A percentile compares a stretch with the other conserved stretches of the same genome.
Evolutionary conservation across 92 coral and sea anemone species (phyloP).

Genomic region (Heliopora coerulea): DNA sequence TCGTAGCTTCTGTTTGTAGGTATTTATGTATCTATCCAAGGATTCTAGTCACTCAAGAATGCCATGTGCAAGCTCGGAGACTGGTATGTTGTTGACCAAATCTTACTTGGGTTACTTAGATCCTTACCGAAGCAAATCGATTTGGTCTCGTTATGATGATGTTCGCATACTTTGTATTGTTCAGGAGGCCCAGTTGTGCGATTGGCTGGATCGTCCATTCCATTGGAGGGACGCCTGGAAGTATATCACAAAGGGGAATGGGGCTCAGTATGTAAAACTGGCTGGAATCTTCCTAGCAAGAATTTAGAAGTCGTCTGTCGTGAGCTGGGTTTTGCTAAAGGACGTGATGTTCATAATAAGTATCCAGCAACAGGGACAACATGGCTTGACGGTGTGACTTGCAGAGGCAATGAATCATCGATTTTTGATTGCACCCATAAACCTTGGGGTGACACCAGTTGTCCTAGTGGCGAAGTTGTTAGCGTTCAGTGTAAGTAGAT

Average conservation of each 20-base stretch:
- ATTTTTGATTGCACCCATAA: conserved; percentile 11
- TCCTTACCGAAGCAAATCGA: no score
- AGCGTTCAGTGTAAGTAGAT: conserved; percentile 19
- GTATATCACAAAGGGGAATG: conserved; percentile 31
- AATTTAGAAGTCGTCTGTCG: conserved; percentile 32
- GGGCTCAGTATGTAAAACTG: conserved; percentile 30
- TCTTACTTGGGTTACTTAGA: no score
- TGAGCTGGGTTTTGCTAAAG: conserved; percentile 26
- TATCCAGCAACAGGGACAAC: conserved; percentile 21
- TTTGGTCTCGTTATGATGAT: no score
- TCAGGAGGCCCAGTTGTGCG: conserved; percentile 14
- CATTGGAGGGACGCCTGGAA: conserved; percentile 34
- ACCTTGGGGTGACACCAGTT: conserved; percentile 11
- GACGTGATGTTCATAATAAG: conserved; percentile 6
- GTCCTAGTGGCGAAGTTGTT: conserved; percentile 23
- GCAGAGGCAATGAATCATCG: conserved; percentile 23
- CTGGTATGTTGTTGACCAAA: no score
- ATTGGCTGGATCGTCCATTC: conserved; percentile 15
- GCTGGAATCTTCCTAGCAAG: conserved; percentile 14
- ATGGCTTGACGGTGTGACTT: conserved; percentile 29
- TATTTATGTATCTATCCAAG: no score
- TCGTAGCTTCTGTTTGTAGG: no score
- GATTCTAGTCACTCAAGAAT: no score
- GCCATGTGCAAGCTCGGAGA: no score
- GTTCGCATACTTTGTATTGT: no score